Evolutionary conservation across 2,888 invertebrate species (phyloP).

Genomic region (Xylota segnis): DNA sequence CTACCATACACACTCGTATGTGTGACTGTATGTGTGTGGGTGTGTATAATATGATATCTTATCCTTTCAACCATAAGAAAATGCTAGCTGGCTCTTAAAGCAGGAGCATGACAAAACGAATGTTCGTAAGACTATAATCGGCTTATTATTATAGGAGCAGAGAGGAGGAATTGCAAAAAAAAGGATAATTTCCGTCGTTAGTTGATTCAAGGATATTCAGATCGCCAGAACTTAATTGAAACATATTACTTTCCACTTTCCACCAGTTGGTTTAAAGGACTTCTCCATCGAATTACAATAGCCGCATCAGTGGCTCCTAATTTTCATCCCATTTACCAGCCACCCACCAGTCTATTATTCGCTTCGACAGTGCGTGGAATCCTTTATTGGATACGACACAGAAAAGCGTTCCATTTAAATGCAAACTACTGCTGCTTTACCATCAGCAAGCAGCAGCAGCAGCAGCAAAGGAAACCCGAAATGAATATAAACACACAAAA

Average conservation of each 20-base stretch:
- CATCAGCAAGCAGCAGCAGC: conserved; percentile 2
- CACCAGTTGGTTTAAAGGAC: not conserved
- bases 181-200: conserved; percentile 14
- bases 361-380: conserved; percentile 63
- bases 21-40: conserved; percentile 21
- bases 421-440: conserved; percentile 53
- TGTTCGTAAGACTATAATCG: conserved; percentile 70
- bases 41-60: conserved; percentile 23
- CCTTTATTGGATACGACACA: conserved; percentile 44
- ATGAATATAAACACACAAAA: conserved; percentile 26
- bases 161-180: conserved; percentile 4
- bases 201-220: conserved; percentile 49
- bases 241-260: conserved; percentile 49
- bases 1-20: conserved; percentile 1
- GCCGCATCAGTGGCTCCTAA: conserved; percentile 31
- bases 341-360: conserved; percentile 43
- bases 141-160: conserved; percentile 61
- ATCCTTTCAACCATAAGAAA: conserved; percentile 58
- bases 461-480: conserved; percentile 25
- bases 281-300: not conserved
- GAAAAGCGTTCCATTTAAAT: conserved; percentile 63
- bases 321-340: conserved; percentile 43
- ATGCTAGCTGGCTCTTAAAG: conserved; percentile 32
- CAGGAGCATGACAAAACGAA: conserved; percentile 56
- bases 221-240: conserved; percentile 55